These are phyloP conservation scores for Chaetogeoica ovagalla DNA, from an alignment of 2,888 invertebrate species.

Conservation along the genomic window DNA sequence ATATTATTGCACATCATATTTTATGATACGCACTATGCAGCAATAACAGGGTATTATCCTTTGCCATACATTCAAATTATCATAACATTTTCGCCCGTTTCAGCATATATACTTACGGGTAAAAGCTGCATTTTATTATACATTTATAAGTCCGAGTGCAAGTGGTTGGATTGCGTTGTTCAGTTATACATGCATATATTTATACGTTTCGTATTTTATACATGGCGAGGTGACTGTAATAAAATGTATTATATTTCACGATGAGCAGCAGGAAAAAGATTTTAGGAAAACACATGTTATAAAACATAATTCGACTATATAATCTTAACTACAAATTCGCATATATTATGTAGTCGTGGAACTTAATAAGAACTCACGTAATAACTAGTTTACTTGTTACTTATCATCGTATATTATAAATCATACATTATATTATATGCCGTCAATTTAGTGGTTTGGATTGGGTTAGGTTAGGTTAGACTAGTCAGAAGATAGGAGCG, in stretches of 20 bases:
- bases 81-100: not conserved
- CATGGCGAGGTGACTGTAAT: not conserved
- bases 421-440: too few species aligned
- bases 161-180: conserved; percentile 27
- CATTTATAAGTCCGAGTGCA: not conserved
- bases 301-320: not conserved
- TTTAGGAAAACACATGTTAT: not conserved
- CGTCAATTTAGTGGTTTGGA: too few species aligned
- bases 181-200: not conserved
- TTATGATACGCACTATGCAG: not conserved
- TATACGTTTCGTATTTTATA: not conserved
- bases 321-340: too few species aligned
- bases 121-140: conserved; percentile 15
- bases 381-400: too few species aligned
- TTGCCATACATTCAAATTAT: conserved; percentile 14
- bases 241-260: not conserved
- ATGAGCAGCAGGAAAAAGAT: not conserved
- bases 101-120: not conserved
- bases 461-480: too few species aligned
- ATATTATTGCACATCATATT: not conserved
- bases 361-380: too few species aligned
- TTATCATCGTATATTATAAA: too few species aligned
- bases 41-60: conserved; percentile 1
- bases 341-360: too few species aligned
- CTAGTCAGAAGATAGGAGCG: too few species aligned